phyloP scores from a whole-genome alignment of 2,797 vertebrate species.

The Lutjanus campechanus region DNA sequence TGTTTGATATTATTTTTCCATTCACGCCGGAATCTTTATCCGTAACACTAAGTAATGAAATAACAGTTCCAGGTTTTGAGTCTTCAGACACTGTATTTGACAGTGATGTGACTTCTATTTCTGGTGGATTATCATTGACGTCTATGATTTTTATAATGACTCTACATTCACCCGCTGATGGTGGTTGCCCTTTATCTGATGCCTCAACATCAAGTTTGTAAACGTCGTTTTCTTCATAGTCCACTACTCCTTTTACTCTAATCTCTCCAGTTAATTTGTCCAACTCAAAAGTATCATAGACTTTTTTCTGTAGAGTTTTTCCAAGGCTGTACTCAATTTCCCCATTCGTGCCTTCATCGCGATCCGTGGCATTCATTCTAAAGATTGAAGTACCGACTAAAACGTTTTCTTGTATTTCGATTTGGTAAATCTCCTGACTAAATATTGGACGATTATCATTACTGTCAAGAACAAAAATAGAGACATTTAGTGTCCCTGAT shows the following conservation, averaged over 20 bases:
- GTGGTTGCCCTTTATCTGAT: constrained; percentile 73
- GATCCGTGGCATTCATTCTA: constrained; percentile 73
- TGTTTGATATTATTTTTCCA: constrained; percentile 50
- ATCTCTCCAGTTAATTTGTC: constrained; percentile 71
- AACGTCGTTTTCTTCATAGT: constrained; percentile 73
- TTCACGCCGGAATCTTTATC: constrained; percentile 70
- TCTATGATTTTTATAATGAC: constrained; percentile 74
- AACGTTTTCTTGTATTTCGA: constrained; percentile 69
- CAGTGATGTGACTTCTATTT: constrained; percentile 76
- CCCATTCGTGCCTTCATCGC: constrained; percentile 68
- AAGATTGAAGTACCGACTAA: constrained; percentile 25
- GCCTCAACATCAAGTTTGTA: constrained; percentile 75
- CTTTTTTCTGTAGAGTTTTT: constrained; percentile 47
- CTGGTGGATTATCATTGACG: constrained; percentile 76
- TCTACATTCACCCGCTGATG: constrained; percentile 64
- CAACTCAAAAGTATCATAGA: constrained; percentile 66
- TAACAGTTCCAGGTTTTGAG: constrained; percentile 64
- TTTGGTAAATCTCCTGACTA: constrained; percentile 64
- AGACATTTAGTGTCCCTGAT: constrained; percentile 64
- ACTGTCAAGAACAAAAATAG: constrained; percentile 67
- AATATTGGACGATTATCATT: constrained; percentile 77
- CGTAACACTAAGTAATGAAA: constrained; percentile 61
- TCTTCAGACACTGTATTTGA: constrained; percentile 71
- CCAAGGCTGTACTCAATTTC: constrained; percentile 71
- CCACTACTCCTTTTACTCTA: constrained; percentile 58